These are phyloP conservation scores for Amia ocellicauda DNA, from an alignment of 2,113 vertebrate species.

Conservation along the genomic window DNA sequence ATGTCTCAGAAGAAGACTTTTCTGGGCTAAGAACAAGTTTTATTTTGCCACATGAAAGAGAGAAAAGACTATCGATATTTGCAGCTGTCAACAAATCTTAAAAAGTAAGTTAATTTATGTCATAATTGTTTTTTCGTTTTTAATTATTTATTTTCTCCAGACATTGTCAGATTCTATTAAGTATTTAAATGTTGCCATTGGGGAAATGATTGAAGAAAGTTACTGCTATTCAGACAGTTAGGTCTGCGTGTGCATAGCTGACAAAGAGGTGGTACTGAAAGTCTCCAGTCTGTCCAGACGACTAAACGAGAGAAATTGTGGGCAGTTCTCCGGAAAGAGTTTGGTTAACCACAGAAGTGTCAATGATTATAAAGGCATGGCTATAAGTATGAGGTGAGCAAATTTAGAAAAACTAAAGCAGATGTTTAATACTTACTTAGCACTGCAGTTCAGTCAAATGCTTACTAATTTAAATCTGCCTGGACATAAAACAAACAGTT, in stretches of 20 bases:
- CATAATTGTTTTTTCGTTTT: background rate
- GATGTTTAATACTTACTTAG: background rate
- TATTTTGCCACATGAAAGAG: slow-evolving; percentile 58
- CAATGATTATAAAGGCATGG: slow-evolving; percentile 28
- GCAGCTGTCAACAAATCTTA: slow-evolving; percentile 77
- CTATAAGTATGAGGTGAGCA: slow-evolving; percentile 32
- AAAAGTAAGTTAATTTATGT: slow-evolving; percentile 45
- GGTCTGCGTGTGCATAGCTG: slow-evolving; percentile 20
- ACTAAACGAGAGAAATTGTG: slow-evolving; percentile 45
- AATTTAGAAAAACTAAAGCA: slow-evolving; percentile 20
- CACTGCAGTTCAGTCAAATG: slow-evolving; percentile 5
- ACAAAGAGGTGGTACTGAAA: slow-evolving; percentile 43
- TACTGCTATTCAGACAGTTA: background rate
- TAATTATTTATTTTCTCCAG: background rate
- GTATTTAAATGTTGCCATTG: slow-evolving; percentile 15
- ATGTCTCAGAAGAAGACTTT: slow-evolving; percentile 73
- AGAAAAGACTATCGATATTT: slow-evolving; percentile 69
- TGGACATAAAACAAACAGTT: background rate
- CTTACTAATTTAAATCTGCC: slow-evolving; percentile 5
- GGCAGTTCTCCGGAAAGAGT: slow-evolving; percentile 44
- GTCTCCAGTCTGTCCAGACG: slow-evolving; percentile 44
- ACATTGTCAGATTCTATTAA: slow-evolving; percentile 2
- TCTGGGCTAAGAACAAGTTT: slow-evolving; percentile 71
- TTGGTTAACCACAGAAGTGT: slow-evolving; percentile 40
- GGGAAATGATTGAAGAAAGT: background rate